Evolutionary conservation across 64 coral and sea anemone genomes (phyloP).

Genomic region (Montipora sp.): DNA sequence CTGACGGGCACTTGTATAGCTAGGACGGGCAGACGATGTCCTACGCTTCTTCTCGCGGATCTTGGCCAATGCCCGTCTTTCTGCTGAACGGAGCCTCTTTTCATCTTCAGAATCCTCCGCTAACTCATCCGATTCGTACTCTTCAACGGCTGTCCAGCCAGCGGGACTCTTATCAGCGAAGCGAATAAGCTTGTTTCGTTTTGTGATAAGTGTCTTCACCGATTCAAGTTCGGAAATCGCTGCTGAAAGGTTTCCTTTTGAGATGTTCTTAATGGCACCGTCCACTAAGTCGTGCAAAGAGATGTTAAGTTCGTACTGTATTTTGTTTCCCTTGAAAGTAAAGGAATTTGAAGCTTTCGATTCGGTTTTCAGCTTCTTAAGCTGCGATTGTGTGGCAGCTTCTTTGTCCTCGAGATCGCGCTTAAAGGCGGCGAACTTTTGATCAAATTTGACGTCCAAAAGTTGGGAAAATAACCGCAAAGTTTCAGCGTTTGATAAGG

Average conservation of each 20-base stretch:
- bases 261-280: slow-evolving; percentile 13
- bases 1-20: slow-evolving; percentile 12
- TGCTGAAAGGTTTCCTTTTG: slow-evolving; percentile 27
- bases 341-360: slow-evolving; percentile 64
- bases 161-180: slow-evolving; percentile 69
- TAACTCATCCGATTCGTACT: slow-evolving; percentile 62
- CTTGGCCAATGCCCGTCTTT: slow-evolving; percentile 53
- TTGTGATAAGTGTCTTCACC: slow-evolving; percentile 28
- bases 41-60: slow-evolving; percentile 49
- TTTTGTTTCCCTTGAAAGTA: slow-evolving; percentile 65
- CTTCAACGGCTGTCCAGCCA: slow-evolving; percentile 54
- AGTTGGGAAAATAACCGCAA: slow-evolving; percentile 56
- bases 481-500: slow-evolving; percentile 49
- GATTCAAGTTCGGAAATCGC: background rate
- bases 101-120: slow-evolving; percentile 63
- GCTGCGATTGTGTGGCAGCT: background rate
- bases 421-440: slow-evolving; percentile 53
- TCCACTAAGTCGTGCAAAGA: slow-evolving; percentile 12
- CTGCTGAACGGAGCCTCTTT: slow-evolving; percentile 50
- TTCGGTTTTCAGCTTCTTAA: slow-evolving; percentile 69
- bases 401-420: slow-evolving; percentile 57
- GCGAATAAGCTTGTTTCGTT: slow-evolving; percentile 57
- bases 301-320: slow-evolving; percentile 64
- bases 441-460: slow-evolving; percentile 53
- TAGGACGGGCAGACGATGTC: background rate